These are phyloP conservation scores for Lapara coniferarum DNA, from an alignment of 2,888 invertebrate species.

Conservation along the genomic window DNA sequence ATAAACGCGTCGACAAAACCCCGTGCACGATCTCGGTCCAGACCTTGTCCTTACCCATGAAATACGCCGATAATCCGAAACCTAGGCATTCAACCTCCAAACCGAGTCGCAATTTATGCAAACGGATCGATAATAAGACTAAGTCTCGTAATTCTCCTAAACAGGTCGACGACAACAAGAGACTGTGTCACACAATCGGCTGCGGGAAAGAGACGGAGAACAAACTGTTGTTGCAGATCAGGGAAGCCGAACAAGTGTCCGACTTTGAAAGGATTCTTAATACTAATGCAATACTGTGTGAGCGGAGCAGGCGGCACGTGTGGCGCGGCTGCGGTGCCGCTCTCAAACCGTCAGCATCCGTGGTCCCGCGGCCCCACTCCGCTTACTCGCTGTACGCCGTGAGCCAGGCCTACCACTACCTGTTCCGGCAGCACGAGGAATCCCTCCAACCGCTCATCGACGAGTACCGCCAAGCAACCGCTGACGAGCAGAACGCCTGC, in stretches of 20 bases:
- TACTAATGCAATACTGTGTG: constrained; percentile 81
- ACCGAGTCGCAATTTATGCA: constrained; percentile 47
- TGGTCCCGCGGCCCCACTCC: constrained; percentile 67
- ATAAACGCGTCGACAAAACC: constrained; percentile 66
- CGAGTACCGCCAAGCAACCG: constrained; percentile 59
- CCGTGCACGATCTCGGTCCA: constrained; percentile 72
- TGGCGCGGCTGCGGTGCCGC: constrained; percentile 66
- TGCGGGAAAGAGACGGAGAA: constrained; percentile 79
- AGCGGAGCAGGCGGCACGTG: constrained; percentile 70
- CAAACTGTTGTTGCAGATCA: constrained; percentile 81
- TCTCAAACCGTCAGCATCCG: constrained; percentile 62
- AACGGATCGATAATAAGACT: constrained; percentile 62
- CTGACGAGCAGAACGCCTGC: constrained; percentile 47
- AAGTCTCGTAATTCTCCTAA: constrained; percentile 70
- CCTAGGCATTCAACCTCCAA: constrained; percentile 68
- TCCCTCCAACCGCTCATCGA: constrained; percentile 73
- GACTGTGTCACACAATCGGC: constrained; percentile 68
- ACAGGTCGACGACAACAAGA: constrained; percentile 77
- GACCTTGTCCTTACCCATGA: constrained; percentile 73
- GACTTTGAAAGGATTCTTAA: constrained; percentile 86
- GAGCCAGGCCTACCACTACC: constrained; percentile 73
- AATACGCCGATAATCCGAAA: constrained; percentile 67
- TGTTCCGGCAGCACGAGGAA: constrained; percentile 77
- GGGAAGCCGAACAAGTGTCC: constrained; percentile 84
- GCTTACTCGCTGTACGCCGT: constrained; percentile 74